Conservation (phyloP, 2,888 invertebrate species). For the Buathra laborator region DNA sequence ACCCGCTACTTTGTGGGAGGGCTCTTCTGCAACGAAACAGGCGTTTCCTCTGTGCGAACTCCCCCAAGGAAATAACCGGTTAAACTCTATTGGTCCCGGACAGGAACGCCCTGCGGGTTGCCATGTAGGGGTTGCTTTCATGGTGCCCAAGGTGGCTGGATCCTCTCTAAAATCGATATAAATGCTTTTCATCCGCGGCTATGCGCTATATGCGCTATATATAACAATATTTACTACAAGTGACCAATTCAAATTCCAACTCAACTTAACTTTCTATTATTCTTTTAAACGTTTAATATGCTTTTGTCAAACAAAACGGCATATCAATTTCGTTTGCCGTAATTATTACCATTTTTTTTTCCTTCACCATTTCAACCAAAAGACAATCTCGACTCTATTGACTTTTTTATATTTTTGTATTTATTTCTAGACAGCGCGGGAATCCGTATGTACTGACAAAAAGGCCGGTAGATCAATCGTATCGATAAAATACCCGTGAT, state of each 20-base stretch:
- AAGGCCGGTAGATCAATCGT: no score
- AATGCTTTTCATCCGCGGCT: constrained; percentile 17
- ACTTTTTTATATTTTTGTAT: no score
- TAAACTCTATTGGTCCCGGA: constrained; percentile 44
- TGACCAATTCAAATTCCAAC: not conserved
- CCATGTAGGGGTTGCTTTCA: constrained; percentile 39
- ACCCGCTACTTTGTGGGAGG: constrained; percentile 33
- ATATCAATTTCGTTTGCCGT: no score
- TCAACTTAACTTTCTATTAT: not conserved
- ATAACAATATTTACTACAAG: not conserved
- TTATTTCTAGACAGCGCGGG: no score
- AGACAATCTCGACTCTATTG: no score
- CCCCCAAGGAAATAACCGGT: constrained; percentile 9
- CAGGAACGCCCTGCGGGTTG: constrained; percentile 45
- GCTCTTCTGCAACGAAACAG: constrained; percentile 51
- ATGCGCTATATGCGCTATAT: not conserved
- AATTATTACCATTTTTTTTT: no score
- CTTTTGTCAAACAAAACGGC: not conserved
- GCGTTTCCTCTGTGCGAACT: constrained; percentile 56
- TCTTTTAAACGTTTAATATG: not conserved
- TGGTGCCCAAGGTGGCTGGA: constrained; percentile 33
- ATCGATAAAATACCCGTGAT: no score
- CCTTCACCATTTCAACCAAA: no score
- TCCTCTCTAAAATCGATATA: constrained; percentile 54
- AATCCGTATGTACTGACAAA: no score